Percentiles rank a stretch among this genome's conserved stretches.
These are phyloP conservation scores for Paralichthys olivaceus DNA, from an alignment of 2,113 vertebrate species.

Conservation along the genomic window DNA sequence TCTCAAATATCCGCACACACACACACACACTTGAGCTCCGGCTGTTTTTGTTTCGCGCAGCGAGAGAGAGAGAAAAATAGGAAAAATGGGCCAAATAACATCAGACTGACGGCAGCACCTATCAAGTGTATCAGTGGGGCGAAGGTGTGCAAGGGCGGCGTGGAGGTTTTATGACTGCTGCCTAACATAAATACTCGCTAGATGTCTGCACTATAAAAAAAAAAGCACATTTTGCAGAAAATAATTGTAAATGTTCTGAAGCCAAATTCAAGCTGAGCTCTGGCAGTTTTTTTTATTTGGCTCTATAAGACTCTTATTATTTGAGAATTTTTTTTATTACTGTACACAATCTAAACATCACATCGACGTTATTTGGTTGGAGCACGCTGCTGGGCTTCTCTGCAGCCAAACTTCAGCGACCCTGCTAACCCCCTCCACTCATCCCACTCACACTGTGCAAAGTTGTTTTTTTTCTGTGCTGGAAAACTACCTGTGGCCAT, in stretches of 20 bases:
- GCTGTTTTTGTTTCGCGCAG: conserved; percentile 38
- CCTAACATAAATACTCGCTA: conserved; percentile 71
- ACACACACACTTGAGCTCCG: not conserved
- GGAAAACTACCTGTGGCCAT: not conserved
- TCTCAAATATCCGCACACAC: conserved; percentile 1
- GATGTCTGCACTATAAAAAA: conserved; percentile 12
- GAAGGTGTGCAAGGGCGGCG: conserved; percentile 73
- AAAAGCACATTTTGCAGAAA: conserved; percentile 56
- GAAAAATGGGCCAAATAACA: conserved; percentile 75
- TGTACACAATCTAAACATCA: conserved; percentile 25
- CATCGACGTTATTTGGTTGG: not conserved
- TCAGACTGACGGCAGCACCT: conserved; percentile 63
- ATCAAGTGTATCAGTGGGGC: conserved; percentile 73
- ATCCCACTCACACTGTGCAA: not conserved
- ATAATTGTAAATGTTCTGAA: conserved; percentile 51
- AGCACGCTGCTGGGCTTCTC: not conserved
- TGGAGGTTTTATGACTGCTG: conserved; percentile 66
- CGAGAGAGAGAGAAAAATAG: conserved; percentile 35
- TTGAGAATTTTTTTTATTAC: not conserved
- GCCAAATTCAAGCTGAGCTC: conserved; percentile 25
- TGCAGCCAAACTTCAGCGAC: not conserved
- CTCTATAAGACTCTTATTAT: conserved; percentile 2
- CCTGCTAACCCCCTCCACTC: not conserved
- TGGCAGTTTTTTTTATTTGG: conserved; percentile 30
- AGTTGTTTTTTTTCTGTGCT: not conserved